Conservation (phyloP, 2,888 invertebrate species). For the Neocrepidodera transversa region DNA sequence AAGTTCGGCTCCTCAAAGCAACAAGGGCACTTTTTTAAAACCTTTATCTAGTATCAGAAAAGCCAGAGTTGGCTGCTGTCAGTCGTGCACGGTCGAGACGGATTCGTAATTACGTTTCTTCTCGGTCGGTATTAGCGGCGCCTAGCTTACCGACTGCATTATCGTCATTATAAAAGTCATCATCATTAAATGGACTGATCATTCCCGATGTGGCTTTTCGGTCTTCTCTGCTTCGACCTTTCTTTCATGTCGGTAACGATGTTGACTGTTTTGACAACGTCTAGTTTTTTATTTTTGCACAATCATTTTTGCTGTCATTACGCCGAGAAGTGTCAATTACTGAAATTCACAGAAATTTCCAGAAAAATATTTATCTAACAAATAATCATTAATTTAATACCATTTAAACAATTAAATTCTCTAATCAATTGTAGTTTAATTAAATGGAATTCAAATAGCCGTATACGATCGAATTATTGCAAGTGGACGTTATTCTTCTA, state of each 20-base stretch:
- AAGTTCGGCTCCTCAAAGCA: conserved; percentile 24
- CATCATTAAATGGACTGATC: conserved; percentile 59
- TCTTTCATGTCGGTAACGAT: conserved; percentile 17
- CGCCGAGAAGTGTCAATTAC: conserved; percentile 19
- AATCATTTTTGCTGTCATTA: conserved; percentile 22
- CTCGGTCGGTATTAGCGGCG: conserved; percentile 58
- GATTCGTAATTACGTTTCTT: conserved; percentile 57
- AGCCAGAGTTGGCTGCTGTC: conserved; percentile 47
- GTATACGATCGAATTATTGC: background rate
- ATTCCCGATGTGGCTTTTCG: conserved; percentile 47
- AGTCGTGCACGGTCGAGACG: conserved; percentile 51
- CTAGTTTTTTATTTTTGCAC: conserved; percentile 8
- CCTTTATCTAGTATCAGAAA: conserved; percentile 49
- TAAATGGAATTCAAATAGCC: background rate
- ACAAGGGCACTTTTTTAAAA: conserved; percentile 33
- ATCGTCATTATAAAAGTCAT: conserved; percentile 61
- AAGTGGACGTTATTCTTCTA: conserved; percentile 14
- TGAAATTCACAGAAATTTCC: too few relatives aligned
- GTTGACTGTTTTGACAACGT: conserved; percentile 19
- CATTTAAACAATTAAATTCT: background rate
- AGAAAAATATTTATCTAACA: background rate
- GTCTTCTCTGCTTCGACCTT: conserved; percentile 30
- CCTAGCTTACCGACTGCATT: conserved; percentile 58
- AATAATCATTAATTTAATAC: background rate
- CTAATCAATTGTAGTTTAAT: background rate